Evolutionary conservation across 2,888 invertebrate species (phyloP).

Genomic region (Netelia melanura): DNA sequence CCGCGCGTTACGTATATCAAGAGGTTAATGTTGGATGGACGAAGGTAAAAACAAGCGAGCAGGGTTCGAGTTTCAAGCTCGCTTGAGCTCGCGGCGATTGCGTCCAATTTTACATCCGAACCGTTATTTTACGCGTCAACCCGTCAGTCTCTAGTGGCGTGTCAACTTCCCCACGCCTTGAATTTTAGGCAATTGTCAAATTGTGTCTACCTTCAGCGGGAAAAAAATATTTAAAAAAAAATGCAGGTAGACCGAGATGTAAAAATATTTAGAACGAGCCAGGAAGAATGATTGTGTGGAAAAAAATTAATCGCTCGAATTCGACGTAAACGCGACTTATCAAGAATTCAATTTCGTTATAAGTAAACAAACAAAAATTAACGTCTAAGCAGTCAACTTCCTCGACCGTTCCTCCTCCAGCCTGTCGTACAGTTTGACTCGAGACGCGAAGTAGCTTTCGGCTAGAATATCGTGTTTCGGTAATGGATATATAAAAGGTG

Average conservation of each 20-base stretch:
- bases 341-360: not conserved
- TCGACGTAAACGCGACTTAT: not conserved
- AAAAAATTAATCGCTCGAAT: not conserved
- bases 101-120: conserved; percentile 37
- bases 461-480: conserved; percentile 58
- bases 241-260: not conserved
- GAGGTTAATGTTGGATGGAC: conserved; percentile 35
- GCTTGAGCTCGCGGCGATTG: conserved; percentile 3
- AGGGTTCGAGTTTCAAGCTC: conserved; percentile 26
- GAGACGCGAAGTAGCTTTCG: conserved; percentile 29
- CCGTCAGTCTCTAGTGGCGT: conserved; percentile 50
- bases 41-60: conserved; percentile 39
- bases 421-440: conserved; percentile 23
- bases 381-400: conserved; percentile 21
- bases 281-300: conserved; percentile 2
- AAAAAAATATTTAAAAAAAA: not conserved
- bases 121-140: conserved; percentile 43
- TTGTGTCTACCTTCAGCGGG: conserved; percentile 10
- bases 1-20: conserved; percentile 21
- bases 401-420: conserved; percentile 26
- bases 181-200: conserved; percentile 44
- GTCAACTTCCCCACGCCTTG: not conserved
- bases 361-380: too few species aligned
- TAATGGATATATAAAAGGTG: conserved; percentile 56
- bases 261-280: conserved; percentile 8